Percentiles rank a stretch among this genome's conserved stretches.
These are phyloP conservation scores for Drosophila neocordata DNA, from an alignment of 1,140 invertebrate genomes.

Conservation along the genomic window DNA sequence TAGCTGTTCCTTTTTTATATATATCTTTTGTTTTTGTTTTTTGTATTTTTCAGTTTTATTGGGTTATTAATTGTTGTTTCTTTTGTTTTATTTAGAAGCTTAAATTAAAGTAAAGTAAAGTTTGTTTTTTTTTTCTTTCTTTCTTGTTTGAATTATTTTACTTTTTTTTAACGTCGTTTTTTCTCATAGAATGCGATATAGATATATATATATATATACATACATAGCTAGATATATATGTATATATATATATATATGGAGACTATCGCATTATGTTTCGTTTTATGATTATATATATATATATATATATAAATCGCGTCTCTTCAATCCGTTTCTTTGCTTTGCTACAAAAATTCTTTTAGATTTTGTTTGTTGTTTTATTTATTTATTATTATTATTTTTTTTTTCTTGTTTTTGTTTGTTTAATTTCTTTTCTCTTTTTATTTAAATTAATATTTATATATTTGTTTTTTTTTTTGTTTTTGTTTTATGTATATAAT, in stretches of 20 bases:
- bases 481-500: slow-evolving; percentile 68
- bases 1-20: too few relatives aligned
- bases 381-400: neutral
- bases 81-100: slow-evolving; percentile 75
- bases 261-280: slow-evolving; percentile 41
- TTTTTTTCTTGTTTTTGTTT: slow-evolving; percentile 36
- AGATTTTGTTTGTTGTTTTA: slow-evolving; percentile 40
- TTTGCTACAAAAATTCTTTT: slow-evolving; percentile 44
- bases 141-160: slow-evolving; percentile 55
- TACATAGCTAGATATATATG: slow-evolving; percentile 29
- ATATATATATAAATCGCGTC: slow-evolving; percentile 19
- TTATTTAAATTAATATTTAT: slow-evolving; percentile 77
- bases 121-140: neutral
- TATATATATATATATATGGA: slow-evolving; percentile 24
- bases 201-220: slow-evolving; percentile 34
- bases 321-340: slow-evolving; percentile 30
- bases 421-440: slow-evolving; percentile 28
- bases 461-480: slow-evolving; percentile 28
- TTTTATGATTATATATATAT: slow-evolving; percentile 49
- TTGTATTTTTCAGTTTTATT: slow-evolving; percentile 48
- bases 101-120: slow-evolving; percentile 65
- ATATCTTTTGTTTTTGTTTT: slow-evolving; percentile 17
- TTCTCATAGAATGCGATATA: slow-evolving; percentile 43
- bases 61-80: slow-evolving; percentile 65
- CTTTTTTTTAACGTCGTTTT: slow-evolving; percentile 68